These are phyloP conservation scores for Mimachlamys varia DNA, from an alignment of 2,888 invertebrate genomes.

Conservation along the genomic window DNA sequence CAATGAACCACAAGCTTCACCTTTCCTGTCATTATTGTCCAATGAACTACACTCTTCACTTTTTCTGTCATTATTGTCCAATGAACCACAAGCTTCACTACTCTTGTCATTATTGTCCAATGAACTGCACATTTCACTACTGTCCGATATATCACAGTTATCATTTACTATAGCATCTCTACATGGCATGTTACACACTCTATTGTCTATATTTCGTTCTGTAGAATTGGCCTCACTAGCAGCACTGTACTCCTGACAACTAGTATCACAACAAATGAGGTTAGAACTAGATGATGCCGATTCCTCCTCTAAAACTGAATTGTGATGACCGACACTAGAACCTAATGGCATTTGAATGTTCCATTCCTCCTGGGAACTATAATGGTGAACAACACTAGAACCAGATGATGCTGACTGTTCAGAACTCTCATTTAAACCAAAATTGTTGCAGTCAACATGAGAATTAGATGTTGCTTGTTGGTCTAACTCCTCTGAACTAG, in stretches of 20 bases:
- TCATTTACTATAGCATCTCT: not conserved
- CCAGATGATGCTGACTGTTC: not conserved
- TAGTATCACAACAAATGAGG: not conserved
- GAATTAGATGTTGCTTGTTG: not conserved
- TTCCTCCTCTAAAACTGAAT: not conserved
- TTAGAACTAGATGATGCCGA: not conserved
- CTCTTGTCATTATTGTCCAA: not conserved
- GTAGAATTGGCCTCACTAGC: not conserved
- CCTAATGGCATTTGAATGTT: not conserved
- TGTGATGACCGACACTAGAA: not conserved
- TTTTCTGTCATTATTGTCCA: not conserved
- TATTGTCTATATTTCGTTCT: not conserved
- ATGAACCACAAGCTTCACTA: not conserved
- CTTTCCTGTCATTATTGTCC: not conserved
- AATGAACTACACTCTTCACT: not conserved
- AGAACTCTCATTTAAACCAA: not conserved
- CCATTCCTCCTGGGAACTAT: not conserved
- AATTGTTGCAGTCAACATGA: not conserved
- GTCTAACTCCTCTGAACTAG: not conserved
- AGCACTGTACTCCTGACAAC: not conserved
- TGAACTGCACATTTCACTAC: not conserved
- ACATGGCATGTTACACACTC: not conserved
- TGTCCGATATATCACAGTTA: not conserved
- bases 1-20: not conserved
- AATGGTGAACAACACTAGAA: not conserved